phyloP scores from a whole-genome alignment of 2,797 vertebrate genomes.

The Halcyon badia region DNA sequence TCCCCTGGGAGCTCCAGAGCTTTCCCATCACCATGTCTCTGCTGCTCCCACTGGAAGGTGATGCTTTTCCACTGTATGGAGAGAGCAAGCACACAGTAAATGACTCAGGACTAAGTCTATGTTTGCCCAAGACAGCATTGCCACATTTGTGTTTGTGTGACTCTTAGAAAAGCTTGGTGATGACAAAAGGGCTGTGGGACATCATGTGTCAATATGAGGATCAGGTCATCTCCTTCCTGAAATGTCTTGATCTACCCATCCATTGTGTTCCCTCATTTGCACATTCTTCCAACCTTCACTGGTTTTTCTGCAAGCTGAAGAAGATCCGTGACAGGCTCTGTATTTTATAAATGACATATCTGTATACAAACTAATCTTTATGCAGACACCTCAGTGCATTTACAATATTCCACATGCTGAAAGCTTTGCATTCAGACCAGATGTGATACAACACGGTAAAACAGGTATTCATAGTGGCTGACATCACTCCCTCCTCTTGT shows the following conservation, averaged over 20 bases:
- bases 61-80: not conserved
- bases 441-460: rapidly evolving
- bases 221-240: not conserved
- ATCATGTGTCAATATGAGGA: not conserved
- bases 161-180: not conserved
- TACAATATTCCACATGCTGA: not conserved
- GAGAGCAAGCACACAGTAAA: not conserved
- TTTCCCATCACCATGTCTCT: not conserved
- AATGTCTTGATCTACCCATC: not conserved
- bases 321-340: not conserved
- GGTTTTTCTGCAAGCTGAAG: not conserved
- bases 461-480: rapidly evolving
- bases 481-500: not conserved
- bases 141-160: not conserved
- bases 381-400: not conserved
- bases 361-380: not conserved
- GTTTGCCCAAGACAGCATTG: not conserved
- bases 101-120: not conserved
- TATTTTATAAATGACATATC: not conserved
- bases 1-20: not conserved
- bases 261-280: not conserved
- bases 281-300: not conserved
- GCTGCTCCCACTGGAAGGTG: not conserved
- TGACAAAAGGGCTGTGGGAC: not conserved
- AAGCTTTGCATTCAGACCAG: not conserved